Evolutionary conservation across 1,140 invertebrate species (phyloP).

Genomic region (Stegodyphus mimosarum): DNA sequence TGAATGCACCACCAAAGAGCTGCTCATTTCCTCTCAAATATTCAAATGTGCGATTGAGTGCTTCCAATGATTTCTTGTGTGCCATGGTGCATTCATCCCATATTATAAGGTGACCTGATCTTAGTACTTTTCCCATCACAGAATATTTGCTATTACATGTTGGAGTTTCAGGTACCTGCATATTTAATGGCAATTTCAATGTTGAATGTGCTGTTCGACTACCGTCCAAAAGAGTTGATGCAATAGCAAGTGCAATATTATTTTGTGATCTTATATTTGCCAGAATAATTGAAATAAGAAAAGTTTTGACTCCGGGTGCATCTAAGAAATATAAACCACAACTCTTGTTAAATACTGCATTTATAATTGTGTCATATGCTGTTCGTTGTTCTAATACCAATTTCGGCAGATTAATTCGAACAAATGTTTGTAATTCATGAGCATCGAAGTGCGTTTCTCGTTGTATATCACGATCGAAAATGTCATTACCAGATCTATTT

Average conservation of each 20-base stretch:
- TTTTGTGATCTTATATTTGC: slow-evolving; percentile 59
- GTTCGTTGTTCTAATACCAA: no score
- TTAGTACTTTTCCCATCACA: no score
- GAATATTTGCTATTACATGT: no score
- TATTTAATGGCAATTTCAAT: slow-evolving; percentile 60
- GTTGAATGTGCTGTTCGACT: slow-evolving; percentile 67
- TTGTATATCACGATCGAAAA: no score
- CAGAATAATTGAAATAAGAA: slow-evolving; percentile 16
- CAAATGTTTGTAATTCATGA: no score
- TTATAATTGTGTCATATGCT: no score
- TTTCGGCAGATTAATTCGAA: no score
- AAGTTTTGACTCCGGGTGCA: no score
- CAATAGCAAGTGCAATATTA: slow-evolving; percentile 68
- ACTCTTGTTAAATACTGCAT: no score
- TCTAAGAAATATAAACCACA: no score
- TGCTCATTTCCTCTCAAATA: slow-evolving; percentile 24
- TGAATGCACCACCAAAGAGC: slow-evolving; percentile 60
- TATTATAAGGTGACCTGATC: slow-evolving; percentile 21
- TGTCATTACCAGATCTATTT: no score
- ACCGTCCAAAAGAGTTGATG: slow-evolving; percentile 70
- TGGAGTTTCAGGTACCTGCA: slow-evolving; percentile 27
- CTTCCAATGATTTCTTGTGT: slow-evolving; percentile 62
- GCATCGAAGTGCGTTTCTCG: no score
- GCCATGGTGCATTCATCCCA: slow-evolving; percentile 63
- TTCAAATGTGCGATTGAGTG: slow-evolving; percentile 11